Conservation (phyloP, 1,140 invertebrate genomes). For the Ridgeia piscesae region DNA sequence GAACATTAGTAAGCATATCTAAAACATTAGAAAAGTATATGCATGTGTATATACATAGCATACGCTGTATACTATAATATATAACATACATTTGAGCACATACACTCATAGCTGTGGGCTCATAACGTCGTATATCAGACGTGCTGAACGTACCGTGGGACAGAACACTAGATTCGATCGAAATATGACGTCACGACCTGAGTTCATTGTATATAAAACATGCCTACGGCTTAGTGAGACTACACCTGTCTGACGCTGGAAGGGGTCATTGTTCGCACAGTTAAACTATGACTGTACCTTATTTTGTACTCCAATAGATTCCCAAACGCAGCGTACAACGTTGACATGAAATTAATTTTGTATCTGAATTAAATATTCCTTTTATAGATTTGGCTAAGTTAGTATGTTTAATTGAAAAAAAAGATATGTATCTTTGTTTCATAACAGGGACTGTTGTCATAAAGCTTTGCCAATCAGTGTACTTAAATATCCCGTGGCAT, state of each 20-base stretch:
- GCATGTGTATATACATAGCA: too few species aligned
- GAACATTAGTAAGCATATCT: too few species aligned
- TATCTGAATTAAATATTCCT: not conserved
- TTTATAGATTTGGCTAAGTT: not conserved
- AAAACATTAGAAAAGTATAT: too few species aligned
- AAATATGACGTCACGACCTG: not conserved
- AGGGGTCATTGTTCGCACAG: not conserved
- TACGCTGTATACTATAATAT: too few species aligned
- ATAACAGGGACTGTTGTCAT: not conserved
- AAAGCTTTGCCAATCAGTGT: not conserved
- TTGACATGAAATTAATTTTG: not conserved
- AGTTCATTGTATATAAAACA: not conserved
- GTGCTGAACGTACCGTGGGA: not conserved
- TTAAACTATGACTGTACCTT: not conserved
- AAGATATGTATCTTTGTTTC: not conserved
- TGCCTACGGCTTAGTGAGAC: not conserved
- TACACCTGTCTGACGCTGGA: not conserved
- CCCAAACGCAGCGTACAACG: not conserved
- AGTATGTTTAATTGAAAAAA: not conserved
- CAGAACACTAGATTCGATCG: not conserved
- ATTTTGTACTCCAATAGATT: not conserved
- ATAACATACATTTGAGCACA: too few species aligned
- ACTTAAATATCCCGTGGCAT: too few species aligned
- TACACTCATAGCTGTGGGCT: not conserved
- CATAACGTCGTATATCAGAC: not conserved